A percentile compares a stretch with the other conserved stretches of the same genome.
Evolutionary conservation across 2,113 vertebrate genomes (phyloP).

Genomic region (Actinemys pallida): DNA sequence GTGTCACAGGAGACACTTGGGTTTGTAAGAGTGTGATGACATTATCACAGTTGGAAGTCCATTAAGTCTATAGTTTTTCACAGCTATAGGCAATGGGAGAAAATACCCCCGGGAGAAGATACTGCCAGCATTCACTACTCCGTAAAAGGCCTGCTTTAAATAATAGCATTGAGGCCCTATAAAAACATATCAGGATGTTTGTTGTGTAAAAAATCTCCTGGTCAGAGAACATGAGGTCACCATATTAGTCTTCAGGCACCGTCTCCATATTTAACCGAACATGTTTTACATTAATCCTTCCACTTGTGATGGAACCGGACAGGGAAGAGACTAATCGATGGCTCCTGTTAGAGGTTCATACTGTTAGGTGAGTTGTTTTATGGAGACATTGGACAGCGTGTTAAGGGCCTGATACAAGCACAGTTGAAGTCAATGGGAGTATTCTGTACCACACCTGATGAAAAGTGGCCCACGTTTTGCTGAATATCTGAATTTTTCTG

Average conservation of each 20-base stretch:
- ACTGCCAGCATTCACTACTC: not conserved
- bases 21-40: slow-evolving; percentile 4
- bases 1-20: not conserved
- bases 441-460: slow-evolving; percentile 20
- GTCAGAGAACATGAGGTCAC: not conserved
- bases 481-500: not conserved
- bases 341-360: not conserved
- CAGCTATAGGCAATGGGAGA: not conserved
- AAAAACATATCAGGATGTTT: not conserved
- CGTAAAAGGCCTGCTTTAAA: slow-evolving; percentile 1
- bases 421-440: slow-evolving; percentile 1
- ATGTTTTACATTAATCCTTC: not conserved
- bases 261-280: not conserved
- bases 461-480: not conserved
- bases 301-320: not conserved
- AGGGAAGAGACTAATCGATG: slow-evolving; percentile 19
- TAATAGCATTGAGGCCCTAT: not conserved
- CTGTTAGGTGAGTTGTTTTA: slow-evolving; percentile 37
- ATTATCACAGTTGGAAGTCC: slow-evolving; percentile 20
- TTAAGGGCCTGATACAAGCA: slow-evolving; percentile 33
- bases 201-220: not conserved
- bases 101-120: not conserved
- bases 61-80: slow-evolving; percentile 27
- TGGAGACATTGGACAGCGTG: slow-evolving; percentile 33
- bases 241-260: not conserved